Conservation (phyloP, 2,888 invertebrate species). For the Heliconius sara region DNA sequence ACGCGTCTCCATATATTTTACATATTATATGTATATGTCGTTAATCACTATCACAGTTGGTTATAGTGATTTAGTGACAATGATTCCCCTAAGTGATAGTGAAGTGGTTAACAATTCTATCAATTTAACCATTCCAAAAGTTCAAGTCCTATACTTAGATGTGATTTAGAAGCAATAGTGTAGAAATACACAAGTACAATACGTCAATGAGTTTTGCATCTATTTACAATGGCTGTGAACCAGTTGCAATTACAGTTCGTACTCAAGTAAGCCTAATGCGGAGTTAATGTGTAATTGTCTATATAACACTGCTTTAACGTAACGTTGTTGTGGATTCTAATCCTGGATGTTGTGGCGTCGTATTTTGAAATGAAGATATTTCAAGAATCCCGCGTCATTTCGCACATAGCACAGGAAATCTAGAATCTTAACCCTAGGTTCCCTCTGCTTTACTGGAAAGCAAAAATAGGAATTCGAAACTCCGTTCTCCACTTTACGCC, state of each 20-base stretch:
- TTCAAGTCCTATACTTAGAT: no score
- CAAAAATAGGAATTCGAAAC: not conserved
- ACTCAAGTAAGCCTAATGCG: not conserved
- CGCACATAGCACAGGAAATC: not conserved
- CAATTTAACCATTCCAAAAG: no score
- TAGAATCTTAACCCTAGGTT: no score
- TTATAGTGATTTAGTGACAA: no score
- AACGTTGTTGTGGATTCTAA: not conserved
- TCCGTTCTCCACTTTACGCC: not conserved
- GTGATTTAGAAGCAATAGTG: not conserved
- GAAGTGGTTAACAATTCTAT: no score
- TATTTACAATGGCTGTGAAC: slow-evolving; percentile 3
- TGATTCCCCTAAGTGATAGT: no score
- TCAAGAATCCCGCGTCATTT: not conserved
- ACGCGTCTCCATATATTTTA: no score
- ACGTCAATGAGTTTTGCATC: slow-evolving; percentile 15
- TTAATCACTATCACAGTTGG: no score
- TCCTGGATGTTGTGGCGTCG: not conserved
- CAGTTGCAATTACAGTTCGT: not conserved
- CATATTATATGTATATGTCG: no score
- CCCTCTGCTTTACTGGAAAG: no score
- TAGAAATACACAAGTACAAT: slow-evolving; percentile 11
- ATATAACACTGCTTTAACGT: not conserved
- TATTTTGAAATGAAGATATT: not conserved
- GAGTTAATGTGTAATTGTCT: not conserved